Evolutionary conservation across 2,797 vertebrate genomes (phyloP), one percentile per base, ranked within the genome.

Genomic region (Poecilia velifera): DNA sequence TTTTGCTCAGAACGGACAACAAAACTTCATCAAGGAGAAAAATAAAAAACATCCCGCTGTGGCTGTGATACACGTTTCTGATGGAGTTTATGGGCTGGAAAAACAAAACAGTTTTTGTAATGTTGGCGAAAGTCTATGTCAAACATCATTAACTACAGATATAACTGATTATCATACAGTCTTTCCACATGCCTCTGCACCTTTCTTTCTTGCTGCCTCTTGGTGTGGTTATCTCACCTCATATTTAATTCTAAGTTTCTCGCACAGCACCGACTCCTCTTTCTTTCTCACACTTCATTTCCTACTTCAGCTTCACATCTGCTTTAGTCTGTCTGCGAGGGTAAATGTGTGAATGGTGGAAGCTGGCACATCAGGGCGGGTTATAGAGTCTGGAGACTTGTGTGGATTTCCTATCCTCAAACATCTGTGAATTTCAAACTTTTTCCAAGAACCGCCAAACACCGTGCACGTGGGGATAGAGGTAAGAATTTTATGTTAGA

Each of bases 241-340:
- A 64, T 18, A 31, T 76, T 66, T 64, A 62, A 86, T 57, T 80
- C 34, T 28, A 80, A 72, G 68, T 66, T 73, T 72, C 72, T 82
- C 66, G 20, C 82, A 45, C 3, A 46, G 45, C 55, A 34, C 22
- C 14, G 25, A 3, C 64, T 76, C 36, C 31, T 47, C 55, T 71
- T 82, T 4, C 51, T 68, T 46, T 72, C 79, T 64, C 55, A 31
- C 73, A 43, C 74, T 77, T 64, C 25, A 34, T 41, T 46, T 53
- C 31, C 47, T 55, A 59, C 62, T 10, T n/a, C 62, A 85, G 45
- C 79, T 77, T 85, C 79, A 76, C 85, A 82, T 86, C 76, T 71
- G 41, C 39, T 70, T 71, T 28, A n/a, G 6, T 46, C 43, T 18
- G 14, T 16, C 13, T 28, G 39, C 5, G 22, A 70, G 1, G 5